phyloP scores from a whole-genome alignment of 1,140 invertebrate species.

The Condylostylus longicornis region DNA sequence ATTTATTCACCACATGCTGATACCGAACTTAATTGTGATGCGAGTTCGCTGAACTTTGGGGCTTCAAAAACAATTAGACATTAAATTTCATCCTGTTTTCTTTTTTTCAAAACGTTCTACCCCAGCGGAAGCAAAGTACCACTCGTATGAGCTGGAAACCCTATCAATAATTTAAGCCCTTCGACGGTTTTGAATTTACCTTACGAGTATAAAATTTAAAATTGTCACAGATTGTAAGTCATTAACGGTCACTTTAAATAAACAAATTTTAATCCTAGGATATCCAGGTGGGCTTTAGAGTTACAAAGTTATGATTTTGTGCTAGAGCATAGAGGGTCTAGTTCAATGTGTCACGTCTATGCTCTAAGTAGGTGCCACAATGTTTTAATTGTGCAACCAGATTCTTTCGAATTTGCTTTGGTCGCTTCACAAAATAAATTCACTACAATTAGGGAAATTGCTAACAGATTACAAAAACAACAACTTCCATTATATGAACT shows the following conservation, averaged over 20 bases:
- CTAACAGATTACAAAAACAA: neutral
- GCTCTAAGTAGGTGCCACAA: constrained; percentile 11
- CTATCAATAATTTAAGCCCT: constrained; percentile 35
- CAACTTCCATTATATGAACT: neutral
- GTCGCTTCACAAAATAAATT: neutral
- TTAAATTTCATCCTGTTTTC: constrained; percentile 21
- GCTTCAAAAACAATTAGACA: constrained; percentile 11
- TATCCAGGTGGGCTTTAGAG: constrained; percentile 23
- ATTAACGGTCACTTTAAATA: constrained; percentile 25
- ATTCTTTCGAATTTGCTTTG: neutral
- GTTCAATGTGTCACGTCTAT: constrained; percentile 22
- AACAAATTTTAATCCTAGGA: constrained; percentile 23
- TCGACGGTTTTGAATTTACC: constrained; percentile 34
- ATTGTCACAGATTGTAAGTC: constrained; percentile 31
- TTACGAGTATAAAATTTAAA: constrained; percentile 33
- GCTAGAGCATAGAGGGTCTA: constrained; percentile 8
- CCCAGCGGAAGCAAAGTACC: constrained; percentile 30
- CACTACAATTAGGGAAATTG: neutral
- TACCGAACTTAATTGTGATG: constrained; percentile 14
- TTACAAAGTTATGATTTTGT: constrained; percentile 3
- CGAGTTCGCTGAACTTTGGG: constrained; percentile 10
- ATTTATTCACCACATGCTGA: constrained; percentile 8
- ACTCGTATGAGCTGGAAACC: constrained; percentile 34
- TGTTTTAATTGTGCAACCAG: neutral
- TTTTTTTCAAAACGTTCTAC: constrained; percentile 31